These are phyloP conservation scores for Onthophagus taurus DNA, from an alignment of 1,140 invertebrate species.

Conservation along the genomic window DNA sequence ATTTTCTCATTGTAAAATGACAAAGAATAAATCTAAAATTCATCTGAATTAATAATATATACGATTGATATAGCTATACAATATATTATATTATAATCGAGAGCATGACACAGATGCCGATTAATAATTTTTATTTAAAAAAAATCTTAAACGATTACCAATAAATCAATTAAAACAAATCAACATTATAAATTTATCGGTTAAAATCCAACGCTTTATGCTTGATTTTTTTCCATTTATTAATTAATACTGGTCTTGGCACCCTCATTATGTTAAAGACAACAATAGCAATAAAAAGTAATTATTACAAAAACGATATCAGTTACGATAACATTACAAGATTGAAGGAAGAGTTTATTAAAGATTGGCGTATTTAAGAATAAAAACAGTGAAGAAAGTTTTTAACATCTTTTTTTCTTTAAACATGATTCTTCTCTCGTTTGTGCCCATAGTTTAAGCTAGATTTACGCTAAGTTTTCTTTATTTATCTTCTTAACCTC, in stretches of 20 bases:
- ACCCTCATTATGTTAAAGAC: constrained; percentile 21
- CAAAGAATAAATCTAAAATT: constrained; percentile 40
- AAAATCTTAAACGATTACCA: constrained; percentile 19
- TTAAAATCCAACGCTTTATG: constrained; percentile 20
- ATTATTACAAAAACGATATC: not conserved
- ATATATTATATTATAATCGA: constrained; percentile 29
- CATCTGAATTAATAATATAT: constrained; percentile 33
- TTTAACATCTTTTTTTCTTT: too few species aligned
- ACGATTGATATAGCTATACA: constrained; percentile 37
- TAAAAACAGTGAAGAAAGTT: too few species aligned
- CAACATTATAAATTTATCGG: constrained; percentile 11
- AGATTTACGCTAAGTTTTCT: too few species aligned
- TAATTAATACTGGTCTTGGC: constrained; percentile 36
- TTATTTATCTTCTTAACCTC: too few species aligned
- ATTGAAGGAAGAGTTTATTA: not conserved
- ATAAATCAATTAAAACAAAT: constrained; percentile 22
- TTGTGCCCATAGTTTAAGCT: too few species aligned
- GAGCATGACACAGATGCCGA: constrained; percentile 33
- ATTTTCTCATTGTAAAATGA: constrained; percentile 39
- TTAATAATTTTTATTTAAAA: constrained; percentile 27
- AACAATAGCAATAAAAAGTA: not conserved
- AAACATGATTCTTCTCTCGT: too few species aligned
- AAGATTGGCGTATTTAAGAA: not conserved
- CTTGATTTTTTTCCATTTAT: constrained; percentile 30
- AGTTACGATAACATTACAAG: not conserved